These are phyloP conservation scores for Troides aeacus DNA, from an alignment of 2,888 invertebrate species.

Conservation along the genomic window DNA sequence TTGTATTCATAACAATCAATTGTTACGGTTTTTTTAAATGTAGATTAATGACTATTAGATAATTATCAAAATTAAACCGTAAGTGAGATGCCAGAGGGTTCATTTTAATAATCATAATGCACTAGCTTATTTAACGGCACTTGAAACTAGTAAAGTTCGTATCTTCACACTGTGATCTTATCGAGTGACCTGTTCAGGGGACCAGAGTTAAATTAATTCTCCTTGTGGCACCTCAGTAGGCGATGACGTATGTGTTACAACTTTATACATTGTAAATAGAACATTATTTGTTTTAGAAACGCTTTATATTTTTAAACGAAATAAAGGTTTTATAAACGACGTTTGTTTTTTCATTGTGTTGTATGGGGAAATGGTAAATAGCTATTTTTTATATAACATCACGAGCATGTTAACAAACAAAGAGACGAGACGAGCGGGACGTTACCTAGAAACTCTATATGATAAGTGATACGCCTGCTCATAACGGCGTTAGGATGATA, in stretches of 20 bases:
- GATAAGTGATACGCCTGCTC: no score
- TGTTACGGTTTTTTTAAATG: not conserved
- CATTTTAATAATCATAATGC: not conserved
- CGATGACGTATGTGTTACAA: conserved; percentile 11
- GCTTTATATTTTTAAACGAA: conserved; percentile 29
- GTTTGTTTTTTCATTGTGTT: not conserved
- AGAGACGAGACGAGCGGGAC: no score
- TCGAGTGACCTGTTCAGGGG: conserved; percentile 29
- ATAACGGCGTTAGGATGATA: no score
- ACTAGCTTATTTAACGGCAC: conserved; percentile 9
- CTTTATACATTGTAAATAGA: conserved; percentile 22
- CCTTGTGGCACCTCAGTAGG: conserved; percentile 23
- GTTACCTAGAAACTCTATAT: no score
- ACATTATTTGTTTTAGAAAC: conserved; percentile 21
- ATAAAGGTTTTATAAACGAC: conserved; percentile 14
- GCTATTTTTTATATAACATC: not conserved
- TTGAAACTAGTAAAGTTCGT: conserved; percentile 15
- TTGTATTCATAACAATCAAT: not conserved
- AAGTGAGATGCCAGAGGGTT: not conserved
- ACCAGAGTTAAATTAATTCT: conserved; percentile 31
- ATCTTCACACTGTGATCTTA: conserved; percentile 34
- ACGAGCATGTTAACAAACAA: no score
- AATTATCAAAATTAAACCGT: not conserved
- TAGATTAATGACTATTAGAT: not conserved
- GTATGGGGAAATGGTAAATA: not conserved